Evolutionary conservation across 2,888 invertebrate genomes (phyloP).

Genomic region (Drosophila mimetica): DNA sequence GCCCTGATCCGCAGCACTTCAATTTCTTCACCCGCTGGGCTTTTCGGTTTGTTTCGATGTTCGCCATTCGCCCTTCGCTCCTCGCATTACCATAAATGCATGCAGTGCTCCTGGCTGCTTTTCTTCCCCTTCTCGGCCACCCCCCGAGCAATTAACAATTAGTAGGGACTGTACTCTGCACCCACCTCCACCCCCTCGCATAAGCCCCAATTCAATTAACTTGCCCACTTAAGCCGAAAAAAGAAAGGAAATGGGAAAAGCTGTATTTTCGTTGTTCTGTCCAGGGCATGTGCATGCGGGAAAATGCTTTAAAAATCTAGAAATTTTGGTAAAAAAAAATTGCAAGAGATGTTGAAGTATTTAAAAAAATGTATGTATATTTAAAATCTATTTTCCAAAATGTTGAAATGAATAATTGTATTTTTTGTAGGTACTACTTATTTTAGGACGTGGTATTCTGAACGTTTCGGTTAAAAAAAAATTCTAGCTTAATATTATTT

Average conservation of each 20-base stretch:
- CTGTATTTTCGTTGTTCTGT: slow-evolving; percentile 15
- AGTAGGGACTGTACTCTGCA: slow-evolving; percentile 35
- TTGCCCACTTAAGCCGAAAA: slow-evolving; percentile 47
- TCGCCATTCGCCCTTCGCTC: not conserved
- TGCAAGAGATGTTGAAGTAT: too few species aligned
- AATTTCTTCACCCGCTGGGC: slow-evolving; percentile 33
- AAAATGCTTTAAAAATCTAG: not conserved
- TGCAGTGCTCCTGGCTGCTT: slow-evolving; percentile 22
- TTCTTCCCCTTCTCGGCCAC: slow-evolving; percentile 7
- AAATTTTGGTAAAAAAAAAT: not conserved
- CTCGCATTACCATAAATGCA: slow-evolving; percentile 50
- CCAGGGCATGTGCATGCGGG: slow-evolving; percentile 2
- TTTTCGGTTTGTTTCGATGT: slow-evolving; percentile 12
- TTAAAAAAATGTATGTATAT: too few species aligned
- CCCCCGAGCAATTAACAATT: slow-evolving; percentile 43
- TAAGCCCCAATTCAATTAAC: slow-evolving; percentile 49
- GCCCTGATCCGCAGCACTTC: slow-evolving; percentile 29
- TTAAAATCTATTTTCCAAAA: too few species aligned
- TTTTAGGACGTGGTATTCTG: too few species aligned
- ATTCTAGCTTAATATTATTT: too few species aligned
- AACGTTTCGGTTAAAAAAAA: too few species aligned
- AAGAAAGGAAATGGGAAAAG: slow-evolving; percentile 6
- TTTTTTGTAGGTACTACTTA: too few species aligned
- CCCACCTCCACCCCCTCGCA: slow-evolving; percentile 20
- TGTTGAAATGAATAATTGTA: too few species aligned